phyloP scores from a whole-genome alignment of 1,140 invertebrate genomes.

The Platorchestia sp. region DNA sequence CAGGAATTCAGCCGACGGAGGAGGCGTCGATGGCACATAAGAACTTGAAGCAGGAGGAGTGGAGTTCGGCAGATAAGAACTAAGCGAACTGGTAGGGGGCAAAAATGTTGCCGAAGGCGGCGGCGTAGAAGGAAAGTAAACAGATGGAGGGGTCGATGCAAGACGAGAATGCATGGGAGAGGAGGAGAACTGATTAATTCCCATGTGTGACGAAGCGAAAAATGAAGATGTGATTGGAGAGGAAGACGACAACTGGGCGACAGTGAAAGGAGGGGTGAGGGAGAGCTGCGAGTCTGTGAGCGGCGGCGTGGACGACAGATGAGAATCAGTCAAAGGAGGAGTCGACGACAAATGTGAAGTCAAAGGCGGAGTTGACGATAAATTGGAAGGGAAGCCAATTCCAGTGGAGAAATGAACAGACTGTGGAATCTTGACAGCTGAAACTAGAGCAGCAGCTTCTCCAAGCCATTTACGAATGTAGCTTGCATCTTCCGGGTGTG shows the following conservation, averaged over 20 bases:
- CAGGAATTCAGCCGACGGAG: conserved; percentile 40
- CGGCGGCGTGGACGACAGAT: background rate
- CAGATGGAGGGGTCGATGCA: background rate
- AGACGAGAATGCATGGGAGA: conserved; percentile 40
- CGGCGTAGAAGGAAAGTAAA: conserved; percentile 21
- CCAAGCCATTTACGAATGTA: conserved; percentile 41
- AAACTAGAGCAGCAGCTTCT: conserved; percentile 40
- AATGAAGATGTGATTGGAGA: conserved; percentile 40
- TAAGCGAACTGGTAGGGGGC: conserved; percentile 2
- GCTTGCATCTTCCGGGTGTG: conserved; percentile 5
- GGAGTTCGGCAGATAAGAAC: conserved; percentile 18
- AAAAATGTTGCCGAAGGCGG: conserved; percentile 32
- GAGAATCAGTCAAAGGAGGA: conserved; percentile 12
- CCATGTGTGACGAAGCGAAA: conserved; percentile 26
- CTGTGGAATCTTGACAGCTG: conserved; percentile 26
- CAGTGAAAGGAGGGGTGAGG: background rate
- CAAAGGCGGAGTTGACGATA: background rate
- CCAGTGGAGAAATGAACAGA: conserved; percentile 11
- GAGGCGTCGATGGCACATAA: conserved; percentile 39
- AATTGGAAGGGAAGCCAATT: conserved; percentile 23
- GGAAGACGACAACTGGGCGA: background rate
- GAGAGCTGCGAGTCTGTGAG: background rate
- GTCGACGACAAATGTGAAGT: conserved; percentile 17
- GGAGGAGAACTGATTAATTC: conserved; percentile 37
- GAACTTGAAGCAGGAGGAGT: conserved; percentile 46